These are phyloP conservation scores for Drosophila burlai DNA, from an alignment of 1,140 invertebrate genomes.

Conservation along the genomic window DNA sequence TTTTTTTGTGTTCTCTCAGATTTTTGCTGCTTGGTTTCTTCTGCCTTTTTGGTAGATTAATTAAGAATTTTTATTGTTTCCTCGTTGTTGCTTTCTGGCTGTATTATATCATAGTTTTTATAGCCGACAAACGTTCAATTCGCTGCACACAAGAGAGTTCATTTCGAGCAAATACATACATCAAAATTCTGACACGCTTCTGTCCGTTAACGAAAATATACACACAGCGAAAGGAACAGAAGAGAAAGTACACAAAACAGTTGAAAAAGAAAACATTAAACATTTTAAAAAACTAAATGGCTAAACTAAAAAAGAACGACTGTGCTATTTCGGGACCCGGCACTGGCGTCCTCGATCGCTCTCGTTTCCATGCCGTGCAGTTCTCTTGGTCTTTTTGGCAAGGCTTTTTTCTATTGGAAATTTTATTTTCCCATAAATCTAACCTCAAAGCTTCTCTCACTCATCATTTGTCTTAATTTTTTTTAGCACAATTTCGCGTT, in stretches of 20 bases:
- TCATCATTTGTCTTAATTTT: constrained; percentile 80
- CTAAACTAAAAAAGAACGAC: constrained; percentile 56
- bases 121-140: constrained; percentile 64
- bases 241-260: constrained; percentile 31
- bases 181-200: constrained; percentile 80
- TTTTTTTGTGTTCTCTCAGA: constrained; percentile 26
- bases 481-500: constrained; percentile 55
- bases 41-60: constrained; percentile 59
- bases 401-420: constrained; percentile 62
- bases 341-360: constrained; percentile 54
- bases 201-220: constrained; percentile 46
- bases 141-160: constrained; percentile 53
- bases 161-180: constrained; percentile 67
- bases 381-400: constrained; percentile 33
- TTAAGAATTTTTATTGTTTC: constrained; percentile 77
- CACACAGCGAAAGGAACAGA: constrained; percentile 29
- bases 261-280: constrained; percentile 52
- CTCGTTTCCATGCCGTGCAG: constrained; percentile 63
- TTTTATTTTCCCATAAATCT: constrained; percentile 77
- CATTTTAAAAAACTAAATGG: constrained; percentile 45
- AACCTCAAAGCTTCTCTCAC: constrained; percentile 76
- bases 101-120: constrained; percentile 69
- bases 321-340: constrained; percentile 59
- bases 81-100: constrained; percentile 49
- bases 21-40: constrained; percentile 45